phyloP scores from a whole-genome alignment of 2,888 invertebrate genomes.

The Silvanus unidentatus region DNA sequence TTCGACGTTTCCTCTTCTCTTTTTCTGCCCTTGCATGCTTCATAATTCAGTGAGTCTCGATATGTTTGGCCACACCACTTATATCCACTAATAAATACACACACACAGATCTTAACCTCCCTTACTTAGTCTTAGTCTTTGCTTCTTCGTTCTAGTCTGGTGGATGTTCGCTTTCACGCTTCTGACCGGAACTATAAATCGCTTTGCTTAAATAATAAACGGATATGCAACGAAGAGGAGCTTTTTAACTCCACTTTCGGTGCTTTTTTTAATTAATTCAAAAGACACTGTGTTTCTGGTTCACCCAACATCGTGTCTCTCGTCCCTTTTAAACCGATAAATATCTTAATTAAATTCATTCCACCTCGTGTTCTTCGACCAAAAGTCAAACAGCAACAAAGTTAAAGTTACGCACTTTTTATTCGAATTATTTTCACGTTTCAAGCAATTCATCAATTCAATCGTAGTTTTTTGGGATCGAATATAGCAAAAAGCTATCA shows the following conservation, averaged over 20 bases:
- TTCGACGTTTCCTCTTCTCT: slow-evolving; percentile 8
- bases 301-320: neutral
- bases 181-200: slow-evolving; percentile 9
- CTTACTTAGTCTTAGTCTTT: neutral
- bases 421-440: too few relatives aligned
- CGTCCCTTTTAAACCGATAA: neutral
- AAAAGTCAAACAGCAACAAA: too few relatives aligned
- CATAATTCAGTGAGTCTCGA: slow-evolving; percentile 16
- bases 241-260: neutral
- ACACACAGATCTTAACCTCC: neutral
- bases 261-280: neutral
- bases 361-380: too few relatives aligned
- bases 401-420: too few relatives aligned
- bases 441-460: too few relatives aligned
- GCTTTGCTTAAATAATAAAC: slow-evolving; percentile 7
- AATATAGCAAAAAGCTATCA: too few relatives aligned
- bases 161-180: slow-evolving; percentile 5
- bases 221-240: neutral
- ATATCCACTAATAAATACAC: slow-evolving; percentile 4
- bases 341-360: neutral
- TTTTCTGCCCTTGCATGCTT: slow-evolving; percentile 3
- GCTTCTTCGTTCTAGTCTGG: slow-evolving; percentile 8
- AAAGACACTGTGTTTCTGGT: neutral
- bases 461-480: too few relatives aligned
- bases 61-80: slow-evolving; percentile 6